These are phyloP conservation scores for Polypedilum vanderplanki DNA, from an alignment of 1,140 invertebrate genomes.

Conservation along the genomic window DNA sequence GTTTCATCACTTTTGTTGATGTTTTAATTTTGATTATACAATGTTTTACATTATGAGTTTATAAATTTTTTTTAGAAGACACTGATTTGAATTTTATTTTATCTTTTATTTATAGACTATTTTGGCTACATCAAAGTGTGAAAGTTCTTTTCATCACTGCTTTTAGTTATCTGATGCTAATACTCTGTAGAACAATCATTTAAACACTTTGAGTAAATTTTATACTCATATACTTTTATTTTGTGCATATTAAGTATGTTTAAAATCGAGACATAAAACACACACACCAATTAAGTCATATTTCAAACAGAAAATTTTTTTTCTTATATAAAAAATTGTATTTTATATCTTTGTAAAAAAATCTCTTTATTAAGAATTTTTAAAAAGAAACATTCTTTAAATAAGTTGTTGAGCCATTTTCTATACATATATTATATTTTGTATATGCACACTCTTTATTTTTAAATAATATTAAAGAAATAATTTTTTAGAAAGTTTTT, in stretches of 20 bases:
- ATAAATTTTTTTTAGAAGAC: too few relatives aligned
- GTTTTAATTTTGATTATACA: too few relatives aligned
- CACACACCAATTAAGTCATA: not conserved
- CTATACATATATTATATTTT: not conserved
- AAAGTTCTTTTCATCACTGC: slow-evolving; percentile 29
- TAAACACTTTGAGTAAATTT: not conserved
- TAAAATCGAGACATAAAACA: not conserved
- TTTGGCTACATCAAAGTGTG: slow-evolving; percentile 46
- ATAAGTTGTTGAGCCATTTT: not conserved
- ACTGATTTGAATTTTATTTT: too few relatives aligned
- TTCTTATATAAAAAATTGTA: not conserved
- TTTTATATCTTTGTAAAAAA: not conserved
- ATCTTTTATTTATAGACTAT: slow-evolving; percentile 45
- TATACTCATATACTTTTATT: not conserved
- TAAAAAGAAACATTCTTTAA: too few relatives aligned
- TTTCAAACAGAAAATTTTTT: not conserved
- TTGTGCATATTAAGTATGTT: not conserved
- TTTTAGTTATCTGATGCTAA: not conserved
- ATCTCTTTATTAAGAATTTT: not conserved
- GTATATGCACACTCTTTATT: too few relatives aligned
- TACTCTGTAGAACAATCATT: not conserved
- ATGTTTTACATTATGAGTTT: too few relatives aligned
- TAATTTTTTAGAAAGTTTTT: not conserved
- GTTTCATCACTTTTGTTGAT: too few relatives aligned
- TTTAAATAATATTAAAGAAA: too few relatives aligned